Base-by-base conservation (phyloP, 2,113 vertebrate genomes). In the Ciconia maguari region DNA sequence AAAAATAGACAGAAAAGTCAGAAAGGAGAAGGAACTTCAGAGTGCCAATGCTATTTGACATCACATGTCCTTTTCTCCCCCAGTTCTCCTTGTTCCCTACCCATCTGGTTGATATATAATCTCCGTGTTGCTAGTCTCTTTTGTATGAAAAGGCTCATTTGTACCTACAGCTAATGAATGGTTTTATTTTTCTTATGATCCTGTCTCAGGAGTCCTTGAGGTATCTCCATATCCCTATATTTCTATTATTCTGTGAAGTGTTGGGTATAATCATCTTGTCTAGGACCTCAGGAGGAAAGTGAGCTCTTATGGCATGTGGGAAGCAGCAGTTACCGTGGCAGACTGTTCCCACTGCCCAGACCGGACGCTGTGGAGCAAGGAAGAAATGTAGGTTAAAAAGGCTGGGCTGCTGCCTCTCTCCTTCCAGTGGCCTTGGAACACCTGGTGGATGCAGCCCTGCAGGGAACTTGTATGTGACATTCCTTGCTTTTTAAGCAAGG, bases 1-100 rank as follows among this genome's bases (percentile, higher is more conserved):
- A 91, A 93, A 95, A 91, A 96, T 79, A 96, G 93, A 75, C 14
- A 64, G 87, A 86, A 68, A 83, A 96, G 48, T 70, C 52, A 69
- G 46, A 49, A 90, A 84, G 76, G 78, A 91, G 82, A 75, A 71
- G 30, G 46, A 90, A n/a, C 44, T 94, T 91, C 10, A 65, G 36
- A 17, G 18, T 44, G 49, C 42, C 52, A 83, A 27, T 78, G 17
- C 15, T 80, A 8, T 68, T 90, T 88, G 71, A 74, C 54, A 79
- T 85, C 34, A 34, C 11, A 13, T 29, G 48, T 92, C 29, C 69
- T 62, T 85, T 71, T 69, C 49, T 54, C 20, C 15, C 68, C 12
- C 5, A 54, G 3, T n/a, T 94, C 49, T 91, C 15, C 68, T 90
- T 96, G 41, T 84, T 83, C 79, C 65, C 36, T 70, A 16, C 60